Percentiles rank a stretch among this genome's conserved stretches.
Conservation (phyloP, 2,113 vertebrate genomes). For the Percina caprodes region DNA sequence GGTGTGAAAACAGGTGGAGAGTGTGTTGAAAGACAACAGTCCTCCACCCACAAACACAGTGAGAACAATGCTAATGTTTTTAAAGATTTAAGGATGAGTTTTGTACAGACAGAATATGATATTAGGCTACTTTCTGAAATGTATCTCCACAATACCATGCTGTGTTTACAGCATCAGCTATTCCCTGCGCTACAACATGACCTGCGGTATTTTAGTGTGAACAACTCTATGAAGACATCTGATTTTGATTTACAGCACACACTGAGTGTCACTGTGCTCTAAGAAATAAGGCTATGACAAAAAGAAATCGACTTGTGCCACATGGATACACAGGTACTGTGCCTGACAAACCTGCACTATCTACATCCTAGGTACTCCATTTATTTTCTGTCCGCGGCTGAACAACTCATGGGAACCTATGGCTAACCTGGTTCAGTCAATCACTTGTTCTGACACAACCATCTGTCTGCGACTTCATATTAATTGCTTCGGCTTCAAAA, state of each 20-base stretch:
- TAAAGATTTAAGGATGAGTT: background rate
- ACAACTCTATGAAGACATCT: background rate
- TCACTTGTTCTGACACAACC: constrained; percentile 41
- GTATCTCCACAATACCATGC: background rate
- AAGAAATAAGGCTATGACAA: background rate
- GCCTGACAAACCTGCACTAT: constrained; percentile 1
- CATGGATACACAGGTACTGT: background rate
- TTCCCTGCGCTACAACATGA: background rate
- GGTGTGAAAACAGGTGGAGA: constrained; percentile 45
- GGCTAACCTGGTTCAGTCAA: constrained; percentile 55
- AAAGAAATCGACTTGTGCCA: background rate
- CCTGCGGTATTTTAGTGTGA: background rate
- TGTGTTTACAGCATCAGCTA: background rate
- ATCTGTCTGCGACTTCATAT: constrained; percentile 50
- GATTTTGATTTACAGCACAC: background rate
- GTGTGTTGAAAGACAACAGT: constrained; percentile 4
- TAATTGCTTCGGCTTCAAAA: constrained; percentile 48
- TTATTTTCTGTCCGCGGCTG: constrained; percentile 9
- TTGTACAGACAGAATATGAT: background rate
- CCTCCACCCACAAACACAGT: background rate
- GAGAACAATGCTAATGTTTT: background rate
- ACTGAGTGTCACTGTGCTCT: background rate
- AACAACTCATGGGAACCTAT: background rate
- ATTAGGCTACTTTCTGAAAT: background rate
- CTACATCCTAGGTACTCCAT: background rate